phyloP scores from a whole-genome alignment of 2,888 invertebrate genomes.

The Dromius quadrimaculatus region DNA sequence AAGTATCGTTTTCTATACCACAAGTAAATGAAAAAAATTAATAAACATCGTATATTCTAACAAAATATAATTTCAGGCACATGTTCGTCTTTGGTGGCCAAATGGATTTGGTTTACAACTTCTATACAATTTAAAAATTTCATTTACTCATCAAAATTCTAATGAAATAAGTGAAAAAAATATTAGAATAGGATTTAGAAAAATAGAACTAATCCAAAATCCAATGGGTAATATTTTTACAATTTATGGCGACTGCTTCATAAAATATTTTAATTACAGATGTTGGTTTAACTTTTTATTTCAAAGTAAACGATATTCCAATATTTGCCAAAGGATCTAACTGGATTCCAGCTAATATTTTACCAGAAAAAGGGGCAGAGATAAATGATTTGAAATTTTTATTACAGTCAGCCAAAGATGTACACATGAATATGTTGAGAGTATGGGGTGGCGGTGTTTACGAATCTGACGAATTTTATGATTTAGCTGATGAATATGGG shows the following conservation, averaged over 20 bases:
- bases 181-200: constrained; percentile 87
- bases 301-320: constrained; percentile 85
- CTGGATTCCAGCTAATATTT: constrained; percentile 89
- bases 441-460: constrained; percentile 99
- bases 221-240: constrained; percentile 65
- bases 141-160: constrained; percentile 65
- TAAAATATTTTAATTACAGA: constrained; percentile 56
- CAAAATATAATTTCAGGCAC: constrained; percentile 62
- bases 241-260: neutral
- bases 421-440: constrained; percentile 93
- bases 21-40: constrained; percentile 55
- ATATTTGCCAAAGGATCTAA: constrained; percentile 97
- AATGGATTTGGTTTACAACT: constrained; percentile 88
- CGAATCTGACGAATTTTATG: constrained; percentile 91
- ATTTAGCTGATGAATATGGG: constrained; percentile 87
- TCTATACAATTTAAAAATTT: constrained; percentile 77
- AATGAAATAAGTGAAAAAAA: constrained; percentile 65
- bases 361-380: constrained; percentile 80
- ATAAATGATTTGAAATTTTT: constrained; percentile 73
- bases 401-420: constrained; percentile 77
- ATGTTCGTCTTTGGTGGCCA: constrained; percentile 90
- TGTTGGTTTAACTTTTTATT: constrained; percentile 83
- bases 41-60: neutral
- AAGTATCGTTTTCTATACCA: constrained; percentile 53
- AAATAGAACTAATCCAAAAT: constrained; percentile 84